Percentiles rank a stretch among this genome's conserved stretches.
Conservation (phyloP, 2,113 vertebrate genomes). For the Xenopus borealis region DNA sequence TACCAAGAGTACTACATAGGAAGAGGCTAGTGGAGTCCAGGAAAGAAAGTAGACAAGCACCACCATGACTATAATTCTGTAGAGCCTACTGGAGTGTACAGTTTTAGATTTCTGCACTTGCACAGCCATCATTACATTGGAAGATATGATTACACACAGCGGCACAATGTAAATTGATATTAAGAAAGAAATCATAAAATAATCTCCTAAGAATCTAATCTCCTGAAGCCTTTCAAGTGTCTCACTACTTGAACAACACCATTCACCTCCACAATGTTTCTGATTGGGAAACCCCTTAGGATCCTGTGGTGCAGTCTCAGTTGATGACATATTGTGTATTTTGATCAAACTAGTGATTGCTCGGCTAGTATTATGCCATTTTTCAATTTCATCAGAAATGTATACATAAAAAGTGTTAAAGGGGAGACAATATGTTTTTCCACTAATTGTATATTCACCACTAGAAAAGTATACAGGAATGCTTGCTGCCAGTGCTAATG, state of each 20-base stretch:
- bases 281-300: too few species aligned
- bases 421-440: neutral
- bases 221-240: neutral
- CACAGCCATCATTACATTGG: neutral
- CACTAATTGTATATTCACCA: neutral
- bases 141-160: neutral
- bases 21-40: neutral
- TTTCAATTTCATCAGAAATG: neutral
- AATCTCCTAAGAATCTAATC: neutral
- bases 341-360: neutral
- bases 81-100: neutral
- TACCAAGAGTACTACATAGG: neutral
- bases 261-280: neutral
- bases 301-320: neutral
- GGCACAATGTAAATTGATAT: slow-evolving; percentile 1
- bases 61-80: neutral
- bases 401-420: neutral
- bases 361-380: neutral
- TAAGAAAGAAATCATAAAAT: neutral
- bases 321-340: neutral
- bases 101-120: neutral
- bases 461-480: too few species aligned
- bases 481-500: too few species aligned
- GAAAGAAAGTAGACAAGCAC: slow-evolving; percentile 1
- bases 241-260: neutral